phyloP scores from a whole-genome alignment of 2,113 vertebrate species.

The Spermophilus dauricus region DNA sequence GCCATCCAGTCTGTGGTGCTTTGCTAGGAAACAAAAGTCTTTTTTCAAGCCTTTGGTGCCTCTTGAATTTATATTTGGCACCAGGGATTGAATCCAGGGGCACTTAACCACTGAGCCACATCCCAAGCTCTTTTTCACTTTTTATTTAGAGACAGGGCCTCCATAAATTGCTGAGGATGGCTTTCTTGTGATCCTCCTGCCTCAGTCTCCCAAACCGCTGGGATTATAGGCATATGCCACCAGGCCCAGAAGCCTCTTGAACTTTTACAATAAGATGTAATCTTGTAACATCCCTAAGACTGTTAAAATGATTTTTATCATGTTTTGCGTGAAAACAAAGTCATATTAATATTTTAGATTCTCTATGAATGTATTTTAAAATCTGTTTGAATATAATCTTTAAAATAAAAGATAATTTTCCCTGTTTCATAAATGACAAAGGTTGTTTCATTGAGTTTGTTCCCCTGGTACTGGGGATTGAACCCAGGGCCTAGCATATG shows the following conservation, averaged over 20 bases:
- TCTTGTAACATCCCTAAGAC: constrained; percentile 1
- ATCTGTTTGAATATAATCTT: background rate
- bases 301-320: background rate
- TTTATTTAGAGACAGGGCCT: too few relatives aligned
- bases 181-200: too few relatives aligned
- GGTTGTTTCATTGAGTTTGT: background rate
- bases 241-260: background rate
- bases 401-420: background rate
- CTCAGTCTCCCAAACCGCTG: too few relatives aligned
- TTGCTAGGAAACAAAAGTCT: background rate
- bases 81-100: too few relatives aligned
- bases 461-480: too few relatives aligned
- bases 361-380: background rate
- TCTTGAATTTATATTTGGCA: background rate
- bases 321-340: background rate
- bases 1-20: background rate
- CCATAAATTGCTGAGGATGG: too few relatives aligned
- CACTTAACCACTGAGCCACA: too few relatives aligned
- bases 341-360: background rate
- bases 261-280: background rate
- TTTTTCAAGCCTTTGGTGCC: background rate
- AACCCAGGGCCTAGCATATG: too few relatives aligned
- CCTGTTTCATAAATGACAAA: background rate
- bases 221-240: too few relatives aligned
- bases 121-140: too few relatives aligned